These are phyloP conservation scores for Drosophila algonquin DNA, from an alignment of 2,888 invertebrate genomes.

Conservation along the genomic window DNA sequence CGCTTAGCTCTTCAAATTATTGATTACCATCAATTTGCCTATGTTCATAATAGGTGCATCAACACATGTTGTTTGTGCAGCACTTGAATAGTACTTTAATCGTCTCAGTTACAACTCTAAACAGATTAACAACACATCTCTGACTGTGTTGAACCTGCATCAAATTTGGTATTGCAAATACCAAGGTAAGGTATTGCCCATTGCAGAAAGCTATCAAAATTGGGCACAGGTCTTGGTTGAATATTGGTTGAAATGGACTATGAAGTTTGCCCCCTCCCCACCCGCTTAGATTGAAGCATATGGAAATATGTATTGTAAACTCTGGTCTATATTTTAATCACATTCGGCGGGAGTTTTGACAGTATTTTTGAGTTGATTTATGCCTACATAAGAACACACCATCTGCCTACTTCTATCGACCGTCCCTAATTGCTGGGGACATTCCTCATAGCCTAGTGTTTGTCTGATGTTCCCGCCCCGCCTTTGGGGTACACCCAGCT, in stretches of 20 bases:
- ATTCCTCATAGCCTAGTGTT: constrained; percentile 37
- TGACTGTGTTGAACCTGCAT: neutral
- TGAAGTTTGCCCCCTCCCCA: too few species aligned
- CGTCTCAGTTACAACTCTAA: neutral
- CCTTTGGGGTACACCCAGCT: constrained; percentile 2
- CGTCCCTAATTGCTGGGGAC: constrained; percentile 68
- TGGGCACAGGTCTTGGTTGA: too few species aligned
- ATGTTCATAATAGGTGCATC: constrained; percentile 5
- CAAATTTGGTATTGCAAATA: neutral
- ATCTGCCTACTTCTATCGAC: constrained; percentile 68
- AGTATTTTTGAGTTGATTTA: constrained; percentile 55
- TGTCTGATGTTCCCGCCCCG: constrained; percentile 12
- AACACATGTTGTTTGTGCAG: neutral
- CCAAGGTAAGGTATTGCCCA: too few species aligned
- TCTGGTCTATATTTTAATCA: neutral
- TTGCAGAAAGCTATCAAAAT: too few species aligned
- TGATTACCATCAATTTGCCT: constrained; percentile 26
- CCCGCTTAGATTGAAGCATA: too few species aligned
- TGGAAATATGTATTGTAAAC: too few species aligned
- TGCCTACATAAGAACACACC: constrained; percentile 58
- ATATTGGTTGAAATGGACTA: too few species aligned
- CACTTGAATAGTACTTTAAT: neutral
- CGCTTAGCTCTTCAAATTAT: constrained; percentile 5
- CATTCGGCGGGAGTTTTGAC: neutral
- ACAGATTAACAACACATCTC: neutral